Percentiles rank a stretch among this genome's conserved stretches.
Conservation (phyloP, 2,113 vertebrate species). For the pig (Sus scrofa) region T2T-Sscrofa CM000813.6:143981001-143981500, state of each 20-base stretch:
- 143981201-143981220: not conserved
- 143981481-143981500: too few species aligned
- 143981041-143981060: slow-evolving; percentile 5
- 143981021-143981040: not conserved
- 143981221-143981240: not conserved
- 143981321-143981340: not conserved
- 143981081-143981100: not conserved
- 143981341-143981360: not conserved
- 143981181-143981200: not conserved
- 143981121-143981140: not conserved
- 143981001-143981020: slow-evolving; percentile 3
- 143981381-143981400: too few species aligned
- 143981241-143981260: not conserved
- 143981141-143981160: not conserved
- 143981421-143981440: too few species aligned
- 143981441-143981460: too few species aligned
- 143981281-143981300: not conserved
- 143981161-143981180: not conserved
- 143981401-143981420: too few species aligned
- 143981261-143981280: not conserved
- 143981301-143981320: not conserved
- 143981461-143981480: too few species aligned
- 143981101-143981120: not conserved
- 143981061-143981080: not conserved
- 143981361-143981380: not conserved